phyloP scores from a whole-genome alignment of 2,797 vertebrate genomes.

The Staurois parvus region DNA sequence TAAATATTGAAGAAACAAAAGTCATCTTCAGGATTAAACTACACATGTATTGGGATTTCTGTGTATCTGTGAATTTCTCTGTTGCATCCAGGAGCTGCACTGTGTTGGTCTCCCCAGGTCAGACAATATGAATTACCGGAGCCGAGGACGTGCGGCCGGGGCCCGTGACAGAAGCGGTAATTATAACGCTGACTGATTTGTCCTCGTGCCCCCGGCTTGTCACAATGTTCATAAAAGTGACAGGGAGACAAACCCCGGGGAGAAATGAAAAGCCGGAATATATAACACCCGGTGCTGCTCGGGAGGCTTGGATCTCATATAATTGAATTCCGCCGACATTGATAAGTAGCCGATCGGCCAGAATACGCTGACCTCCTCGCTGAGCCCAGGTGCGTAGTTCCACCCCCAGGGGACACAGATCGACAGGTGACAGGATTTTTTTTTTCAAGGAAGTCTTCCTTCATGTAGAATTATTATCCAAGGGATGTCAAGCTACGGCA shows the following conservation, averaged over 20 bases:
- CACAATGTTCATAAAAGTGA: conserved; percentile 26
- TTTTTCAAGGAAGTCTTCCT: not conserved
- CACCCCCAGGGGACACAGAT: conserved; percentile 12
- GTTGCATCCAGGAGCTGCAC: not conserved
- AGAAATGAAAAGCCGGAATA: not conserved
- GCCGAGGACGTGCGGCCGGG: not conserved
- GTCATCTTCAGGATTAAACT: too few relatives aligned
- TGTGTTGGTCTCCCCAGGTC: not conserved
- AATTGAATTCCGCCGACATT: conserved; percentile 38
- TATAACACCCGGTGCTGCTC: conserved; percentile 1
- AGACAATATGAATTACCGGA: not conserved
- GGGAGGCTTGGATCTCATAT: not conserved
- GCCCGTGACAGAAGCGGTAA: not conserved
- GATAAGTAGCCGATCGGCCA: conserved; percentile 15
- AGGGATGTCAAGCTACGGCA: too few relatives aligned
- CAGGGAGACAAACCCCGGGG: not conserved
- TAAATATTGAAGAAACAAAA: too few relatives aligned
- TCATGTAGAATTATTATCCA: not conserved
- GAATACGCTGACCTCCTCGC: not conserved
- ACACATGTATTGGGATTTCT: too few relatives aligned
- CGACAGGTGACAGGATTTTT: not conserved
- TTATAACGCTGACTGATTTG: not conserved
- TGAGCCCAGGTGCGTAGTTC: too few relatives aligned
- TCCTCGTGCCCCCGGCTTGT: not conserved
- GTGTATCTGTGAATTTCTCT: not conserved